Evolutionary conservation across 2,888 invertebrate species (phyloP).

Genomic region (Folsomia manolachei): DNA sequence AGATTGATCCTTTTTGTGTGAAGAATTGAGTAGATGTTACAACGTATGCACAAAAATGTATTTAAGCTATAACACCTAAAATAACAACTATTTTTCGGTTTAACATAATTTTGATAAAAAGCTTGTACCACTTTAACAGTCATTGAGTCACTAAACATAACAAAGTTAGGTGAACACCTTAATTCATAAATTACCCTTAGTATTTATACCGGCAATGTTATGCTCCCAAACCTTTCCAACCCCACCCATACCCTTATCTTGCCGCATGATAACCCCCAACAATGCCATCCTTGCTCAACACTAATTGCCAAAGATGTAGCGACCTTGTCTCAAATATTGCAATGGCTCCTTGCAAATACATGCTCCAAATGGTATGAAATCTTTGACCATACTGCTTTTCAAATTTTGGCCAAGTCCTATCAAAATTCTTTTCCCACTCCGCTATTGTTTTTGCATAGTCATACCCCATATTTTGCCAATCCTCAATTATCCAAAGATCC

Average conservation of each 20-base stretch:
- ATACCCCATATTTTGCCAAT: slow-evolving; percentile 41
- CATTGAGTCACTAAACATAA: no score
- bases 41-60: no score
- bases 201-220: no score
- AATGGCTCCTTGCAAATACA: slow-evolving; percentile 23
- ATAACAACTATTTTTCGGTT: no score
- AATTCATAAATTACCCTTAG: no score
- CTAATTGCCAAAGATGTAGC: slow-evolving; percentile 34
- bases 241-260: not conserved
- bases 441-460: slow-evolving; percentile 36
- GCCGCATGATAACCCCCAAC: slow-evolving; percentile 24
- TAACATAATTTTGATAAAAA: no score
- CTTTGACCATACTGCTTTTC: slow-evolving; percentile 23
- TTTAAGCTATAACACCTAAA: no score
- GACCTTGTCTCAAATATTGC: slow-evolving; percentile 28
- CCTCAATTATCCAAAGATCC: slow-evolving; percentile 31
- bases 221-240: no score
- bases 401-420: slow-evolving; percentile 30
- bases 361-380: slow-evolving; percentile 34
- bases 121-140: no score
- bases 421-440: slow-evolving; percentile 36
- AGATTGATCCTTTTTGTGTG: no score
- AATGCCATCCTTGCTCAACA: slow-evolving; percentile 27
- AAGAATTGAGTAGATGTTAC: no score
- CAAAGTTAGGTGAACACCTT: no score